Base-by-base conservation (phyloP, 2,888 invertebrate genomes). In the Patella caerulea region DNA sequence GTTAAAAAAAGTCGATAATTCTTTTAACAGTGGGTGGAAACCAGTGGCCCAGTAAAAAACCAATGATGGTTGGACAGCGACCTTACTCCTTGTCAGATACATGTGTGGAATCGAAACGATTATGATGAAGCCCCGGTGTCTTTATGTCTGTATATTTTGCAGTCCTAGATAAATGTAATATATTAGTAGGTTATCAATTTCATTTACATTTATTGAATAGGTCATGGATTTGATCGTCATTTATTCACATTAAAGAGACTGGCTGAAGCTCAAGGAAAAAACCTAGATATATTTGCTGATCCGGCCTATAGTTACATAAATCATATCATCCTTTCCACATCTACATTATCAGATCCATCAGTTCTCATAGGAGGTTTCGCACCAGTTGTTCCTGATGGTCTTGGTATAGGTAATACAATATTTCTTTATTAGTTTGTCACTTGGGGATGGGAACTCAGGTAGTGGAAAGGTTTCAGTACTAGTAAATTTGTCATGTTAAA, bases 211-310 rank as follows among this genome's bases (percentile, higher is more conserved):
- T 71, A 73, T 79, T n/a, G 76, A 90, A 59, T 84, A 94, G 94
- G 98, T 0, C 96, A 99, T 92, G 99, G 97, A 29, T 99, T 98
- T 91, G 99, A 99, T 92, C 94, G 99, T 9, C 99, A 99, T 92
- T 92, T 99, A 86, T 98, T 97, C 91, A 97, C 95, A 0, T 91
- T 99, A 74, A 95, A 94, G 90, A 94, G 95, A 83, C 93, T 96
- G 45, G 89, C 88, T 2, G 83, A 86, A 71, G 54, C 81, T 19
- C 86, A 85, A 11, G 82, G 92, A 75, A 92, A 93, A 0, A 89
- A 93, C 59, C 95, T 96, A 19, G 93, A 93, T 14, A 89, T 97
- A 65, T 97, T 94, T 88, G 92, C 93, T 82, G 96, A 97, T 83
- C 94, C 94, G 54, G 95, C 95, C 56, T 98, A 96, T 90, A 92